Evolutionary conservation across 2,113 vertebrate genomes (phyloP), one percentile per base, ranked within the genome.

Genomic region (Ochotona princeps): DNA sequence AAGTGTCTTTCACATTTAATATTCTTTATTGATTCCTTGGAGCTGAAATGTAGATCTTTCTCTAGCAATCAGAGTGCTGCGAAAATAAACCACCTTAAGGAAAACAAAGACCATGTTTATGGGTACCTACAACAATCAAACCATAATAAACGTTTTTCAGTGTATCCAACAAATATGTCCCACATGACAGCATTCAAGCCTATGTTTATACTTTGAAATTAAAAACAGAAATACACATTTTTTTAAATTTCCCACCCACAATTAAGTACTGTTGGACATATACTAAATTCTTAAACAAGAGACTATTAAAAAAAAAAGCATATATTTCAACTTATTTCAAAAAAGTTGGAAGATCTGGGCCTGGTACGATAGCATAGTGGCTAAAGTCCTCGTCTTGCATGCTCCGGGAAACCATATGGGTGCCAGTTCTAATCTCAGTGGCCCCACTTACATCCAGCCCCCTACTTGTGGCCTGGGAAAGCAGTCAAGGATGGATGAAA

Each of bases 21-120:
- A 35, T 85, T 91, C 75, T 94, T 87, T 96, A 96, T 87, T 91
- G 92, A 94, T 87, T 96, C 67, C 78, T 93, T 73, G 54, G 69
- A 94, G 51, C 85, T 94, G 66, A 94, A 96, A 96, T 57, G 78
- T 76, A 79, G 79, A 76, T 89, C 82, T 95, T 95, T 95, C 95
- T 91, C 95, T 70, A 88, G 87, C 90, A 91, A 72, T 49, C 44
- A 67, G 44, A 93, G 82, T 83, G 60, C 51, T 95, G 67, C 18
- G 79, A 92, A 93, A 86, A 80, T 10, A 92, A 61, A 90, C 54
- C 73, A 88, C 28, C 0, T 47, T 76, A 78, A 72, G 38, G 8
- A 94, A 97, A 66, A 90, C 47, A 83, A 80, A 89, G 61, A 97
- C 78, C 79, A 60, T 73, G 85, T 93, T 92, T 87, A 63, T 32